These are phyloP conservation scores for Meliscaeva auricollis DNA, from an alignment of 2,888 invertebrate genomes.

Conservation along the genomic window DNA sequence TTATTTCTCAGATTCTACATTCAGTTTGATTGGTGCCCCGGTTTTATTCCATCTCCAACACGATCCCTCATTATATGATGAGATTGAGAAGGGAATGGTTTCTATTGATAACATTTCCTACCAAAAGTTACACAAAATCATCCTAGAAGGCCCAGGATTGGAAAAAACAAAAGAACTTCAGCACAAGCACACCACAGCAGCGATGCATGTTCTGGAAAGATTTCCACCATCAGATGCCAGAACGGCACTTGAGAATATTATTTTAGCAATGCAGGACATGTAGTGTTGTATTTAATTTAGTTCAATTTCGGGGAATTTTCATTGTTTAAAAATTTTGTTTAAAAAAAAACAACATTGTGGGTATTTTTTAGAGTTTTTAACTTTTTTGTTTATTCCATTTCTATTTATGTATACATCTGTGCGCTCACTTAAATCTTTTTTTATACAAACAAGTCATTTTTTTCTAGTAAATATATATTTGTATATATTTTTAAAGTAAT, in stretches of 20 bases:
- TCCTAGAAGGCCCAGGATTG: conserved; percentile 89
- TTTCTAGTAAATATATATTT: conserved; percentile 55
- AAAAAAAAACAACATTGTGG: conserved; percentile 32
- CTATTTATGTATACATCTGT: conserved; percentile 46
- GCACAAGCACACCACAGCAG: conserved; percentile 90
- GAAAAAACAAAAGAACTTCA: conserved; percentile 90
- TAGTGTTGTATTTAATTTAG: conserved; percentile 68
- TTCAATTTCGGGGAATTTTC: background rate
- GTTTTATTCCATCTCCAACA: conserved; percentile 92
- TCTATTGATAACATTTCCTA: conserved; percentile 84
- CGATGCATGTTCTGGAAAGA: conserved; percentile 89
- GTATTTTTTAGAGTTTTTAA: conserved; percentile 31
- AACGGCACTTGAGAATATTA: conserved; percentile 93
- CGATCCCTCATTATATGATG: conserved; percentile 88
- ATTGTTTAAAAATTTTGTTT: conserved; percentile 22
- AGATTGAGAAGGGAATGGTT: conserved; percentile 83
- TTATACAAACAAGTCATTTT: conserved; percentile 59
- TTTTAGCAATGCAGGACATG: conserved; percentile 91
- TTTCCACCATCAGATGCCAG: conserved; percentile 93
- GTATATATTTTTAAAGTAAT: conserved; percentile 39
- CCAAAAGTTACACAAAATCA: conserved; percentile 85
- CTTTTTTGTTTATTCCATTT: conserved; percentile 44
- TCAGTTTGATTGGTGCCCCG: conserved; percentile 90
- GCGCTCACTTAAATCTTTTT: conserved; percentile 35
- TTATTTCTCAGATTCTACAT: conserved; percentile 78